phyloP scores from a whole-genome alignment of 2,113 vertebrate species.

The Coregonus clupeaformis region DNA sequence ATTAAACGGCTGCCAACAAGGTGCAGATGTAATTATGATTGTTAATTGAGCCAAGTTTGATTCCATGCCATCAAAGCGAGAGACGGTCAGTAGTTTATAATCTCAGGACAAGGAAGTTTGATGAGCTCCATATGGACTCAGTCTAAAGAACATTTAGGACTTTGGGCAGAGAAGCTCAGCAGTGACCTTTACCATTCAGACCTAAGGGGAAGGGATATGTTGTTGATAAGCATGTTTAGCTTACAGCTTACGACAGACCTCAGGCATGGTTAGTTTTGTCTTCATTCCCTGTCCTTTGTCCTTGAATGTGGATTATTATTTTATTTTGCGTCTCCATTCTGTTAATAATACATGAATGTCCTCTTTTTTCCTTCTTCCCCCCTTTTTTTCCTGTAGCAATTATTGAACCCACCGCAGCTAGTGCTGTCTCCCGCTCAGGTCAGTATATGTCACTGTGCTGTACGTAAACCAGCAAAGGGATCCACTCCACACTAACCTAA shows the following conservation, averaged over 20 bases:
- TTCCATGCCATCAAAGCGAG: slow-evolving; percentile 35
- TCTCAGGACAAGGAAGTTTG: slow-evolving; percentile 27
- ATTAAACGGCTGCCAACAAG: slow-evolving; percentile 52
- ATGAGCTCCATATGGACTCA: background rate
- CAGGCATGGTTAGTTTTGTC: slow-evolving; percentile 32
- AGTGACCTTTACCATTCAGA: background rate
- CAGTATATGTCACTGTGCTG: slow-evolving; percentile 93
- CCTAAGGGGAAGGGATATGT: slow-evolving; percentile 7
- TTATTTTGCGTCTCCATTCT: slow-evolving; percentile 75
- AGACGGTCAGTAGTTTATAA: slow-evolving; percentile 32
- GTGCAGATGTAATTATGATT: slow-evolving; percentile 46
- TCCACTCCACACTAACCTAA: slow-evolving; percentile 63
- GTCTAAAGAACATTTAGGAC: background rate
- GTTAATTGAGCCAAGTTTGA: slow-evolving; percentile 47
- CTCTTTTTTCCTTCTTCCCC: slow-evolving; percentile 80
- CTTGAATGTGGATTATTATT: slow-evolving; percentile 51
- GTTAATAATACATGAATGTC: slow-evolving; percentile 95
- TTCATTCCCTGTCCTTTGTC: slow-evolving; percentile 60
- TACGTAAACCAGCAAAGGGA: slow-evolving; percentile 81
- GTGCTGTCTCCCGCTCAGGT: slow-evolving; percentile 98
- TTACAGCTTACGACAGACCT: slow-evolving; percentile 48
- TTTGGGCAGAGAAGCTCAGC: background rate
- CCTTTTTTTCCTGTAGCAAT: slow-evolving; percentile 93
- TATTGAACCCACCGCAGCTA: slow-evolving; percentile 98
- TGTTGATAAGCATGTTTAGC: slow-evolving; percentile 48